Evolutionary conservation across 2,113 vertebrate genomes (phyloP).

Genomic region (Brachionichthys hirsutus): DNA sequence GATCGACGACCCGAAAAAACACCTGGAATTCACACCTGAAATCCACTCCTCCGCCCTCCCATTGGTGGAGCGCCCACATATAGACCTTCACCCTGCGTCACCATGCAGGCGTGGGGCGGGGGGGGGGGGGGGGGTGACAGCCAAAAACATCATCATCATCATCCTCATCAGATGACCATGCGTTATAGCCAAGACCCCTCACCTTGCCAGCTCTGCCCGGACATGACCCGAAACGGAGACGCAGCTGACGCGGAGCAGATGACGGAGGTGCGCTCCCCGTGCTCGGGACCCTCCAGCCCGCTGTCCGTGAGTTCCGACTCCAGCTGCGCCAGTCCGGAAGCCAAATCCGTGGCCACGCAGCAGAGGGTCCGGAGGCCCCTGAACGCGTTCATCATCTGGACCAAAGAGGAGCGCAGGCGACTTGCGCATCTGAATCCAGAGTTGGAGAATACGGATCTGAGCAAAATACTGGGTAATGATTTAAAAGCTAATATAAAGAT

Average conservation of each 20-base stretch:
- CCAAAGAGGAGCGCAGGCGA: slow-evolving; percentile 81
- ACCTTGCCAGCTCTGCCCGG: slow-evolving; percentile 43
- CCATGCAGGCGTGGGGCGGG: no score
- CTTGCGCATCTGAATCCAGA: slow-evolving; percentile 78
- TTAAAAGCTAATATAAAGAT: no score
- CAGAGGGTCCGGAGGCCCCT: slow-evolving; percentile 80
- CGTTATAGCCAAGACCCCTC: slow-evolving; percentile 55
- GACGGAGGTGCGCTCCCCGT: slow-evolving; percentile 45
- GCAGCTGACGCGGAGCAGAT: slow-evolving; percentile 32
- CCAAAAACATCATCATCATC: slow-evolving; percentile 18
- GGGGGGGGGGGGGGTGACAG: slow-evolving; percentile 53
- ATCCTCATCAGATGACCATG: slow-evolving; percentile 48
- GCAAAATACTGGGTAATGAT: slow-evolving; percentile 82
- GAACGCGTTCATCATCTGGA: slow-evolving; percentile 86
- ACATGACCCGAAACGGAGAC: slow-evolving; percentile 33
- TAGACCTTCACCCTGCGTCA: slow-evolving; percentile 50
- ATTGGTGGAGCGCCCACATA: slow-evolving; percentile 75
- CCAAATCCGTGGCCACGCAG: slow-evolving; percentile 65
- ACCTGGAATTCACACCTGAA: slow-evolving; percentile 78
- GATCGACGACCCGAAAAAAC: slow-evolving; percentile 60
- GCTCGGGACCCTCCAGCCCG: slow-evolving; percentile 68
- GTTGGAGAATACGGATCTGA: slow-evolving; percentile 83
- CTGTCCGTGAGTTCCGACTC: slow-evolving; percentile 72
- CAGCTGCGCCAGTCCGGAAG: slow-evolving; percentile 82
- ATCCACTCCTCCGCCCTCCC: slow-evolving; percentile 74